Conservation (phyloP, 2,797 vertebrate genomes). For the Podargus strigoides region DNA sequence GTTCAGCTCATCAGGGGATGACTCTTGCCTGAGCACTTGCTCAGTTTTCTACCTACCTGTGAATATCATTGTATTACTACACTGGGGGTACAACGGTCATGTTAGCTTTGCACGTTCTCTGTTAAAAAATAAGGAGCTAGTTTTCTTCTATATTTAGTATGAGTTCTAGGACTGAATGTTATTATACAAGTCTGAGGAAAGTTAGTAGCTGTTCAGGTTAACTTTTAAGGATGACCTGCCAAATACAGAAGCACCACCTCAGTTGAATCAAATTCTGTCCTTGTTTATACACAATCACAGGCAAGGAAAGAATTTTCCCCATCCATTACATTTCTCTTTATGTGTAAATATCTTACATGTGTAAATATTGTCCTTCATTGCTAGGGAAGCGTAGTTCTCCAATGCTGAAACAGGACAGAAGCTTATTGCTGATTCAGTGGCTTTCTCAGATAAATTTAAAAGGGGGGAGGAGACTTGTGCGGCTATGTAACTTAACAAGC, state of each 20-base stretch:
- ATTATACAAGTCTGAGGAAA: not conserved
- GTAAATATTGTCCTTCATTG: not conserved
- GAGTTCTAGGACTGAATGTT: not conserved
- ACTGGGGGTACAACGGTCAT: not conserved
- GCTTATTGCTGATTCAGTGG: conserved; percentile 1
- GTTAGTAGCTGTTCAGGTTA: not conserved
- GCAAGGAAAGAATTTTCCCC: not conserved
- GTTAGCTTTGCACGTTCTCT: not conserved
- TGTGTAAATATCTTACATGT: not conserved
- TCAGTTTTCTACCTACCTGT: not conserved
- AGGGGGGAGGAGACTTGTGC: not conserved
- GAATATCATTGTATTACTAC: not conserved
- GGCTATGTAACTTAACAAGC: conserved; percentile 40
- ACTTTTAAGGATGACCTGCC: not conserved
- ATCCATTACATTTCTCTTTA: not conserved
- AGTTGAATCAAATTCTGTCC: not conserved
- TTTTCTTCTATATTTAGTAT: not conserved
- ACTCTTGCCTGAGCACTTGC: not conserved
- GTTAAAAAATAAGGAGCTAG: not conserved
- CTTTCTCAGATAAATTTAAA: not conserved
- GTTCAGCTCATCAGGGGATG: not conserved
- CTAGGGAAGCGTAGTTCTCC: not conserved
- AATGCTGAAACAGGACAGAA: not conserved
- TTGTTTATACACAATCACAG: not conserved
- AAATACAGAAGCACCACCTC: not conserved